These are phyloP conservation scores for Cnemophilus loriae DNA, from an alignment of 2,113 vertebrate species.

Conservation along the genomic window DNA sequence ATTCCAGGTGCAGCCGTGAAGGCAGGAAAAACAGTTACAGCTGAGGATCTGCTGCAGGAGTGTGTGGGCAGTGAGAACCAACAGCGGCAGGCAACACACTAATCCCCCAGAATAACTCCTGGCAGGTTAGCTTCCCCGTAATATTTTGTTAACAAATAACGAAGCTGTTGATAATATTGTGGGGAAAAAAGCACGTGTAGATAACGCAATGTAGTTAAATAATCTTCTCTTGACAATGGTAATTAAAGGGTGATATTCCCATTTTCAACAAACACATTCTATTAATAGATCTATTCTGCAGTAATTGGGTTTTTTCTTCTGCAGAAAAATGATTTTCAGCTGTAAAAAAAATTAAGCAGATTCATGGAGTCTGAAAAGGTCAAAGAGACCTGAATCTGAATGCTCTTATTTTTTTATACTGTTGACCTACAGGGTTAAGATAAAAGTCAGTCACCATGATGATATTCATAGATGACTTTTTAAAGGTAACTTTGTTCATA, in stretches of 20 bases:
- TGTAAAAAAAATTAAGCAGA: slow-evolving; percentile 35
- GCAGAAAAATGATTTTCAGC: slow-evolving; percentile 12
- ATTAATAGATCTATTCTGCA: neutral
- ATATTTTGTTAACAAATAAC: neutral
- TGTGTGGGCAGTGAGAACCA: neutral
- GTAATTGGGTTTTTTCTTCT: neutral
- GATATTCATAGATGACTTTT: slow-evolving; percentile 62
- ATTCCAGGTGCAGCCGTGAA: neutral
- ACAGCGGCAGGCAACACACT: neutral
- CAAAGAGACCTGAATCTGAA: slow-evolving; percentile 29
- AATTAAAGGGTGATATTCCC: slow-evolving; percentile 13
- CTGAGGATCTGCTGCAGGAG: neutral
- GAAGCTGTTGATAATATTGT: neutral
- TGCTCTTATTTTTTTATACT: slow-evolving; percentile 51
- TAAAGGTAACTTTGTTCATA: slow-evolving; percentile 60
- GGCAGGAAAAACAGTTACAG: neutral
- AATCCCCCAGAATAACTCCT: neutral
- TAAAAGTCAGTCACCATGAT: slow-evolving; percentile 53
- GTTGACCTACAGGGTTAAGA: slow-evolving; percentile 55
- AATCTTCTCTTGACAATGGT: neutral
- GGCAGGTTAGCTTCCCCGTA: neutral
- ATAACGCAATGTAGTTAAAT: neutral
- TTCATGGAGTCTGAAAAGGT: slow-evolving; percentile 49
- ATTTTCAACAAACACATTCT: neutral
- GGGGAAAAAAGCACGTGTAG: accelerated